Conservation (phyloP, 2,113 vertebrate genomes). For the Rhynchomys soricoides region DNA sequence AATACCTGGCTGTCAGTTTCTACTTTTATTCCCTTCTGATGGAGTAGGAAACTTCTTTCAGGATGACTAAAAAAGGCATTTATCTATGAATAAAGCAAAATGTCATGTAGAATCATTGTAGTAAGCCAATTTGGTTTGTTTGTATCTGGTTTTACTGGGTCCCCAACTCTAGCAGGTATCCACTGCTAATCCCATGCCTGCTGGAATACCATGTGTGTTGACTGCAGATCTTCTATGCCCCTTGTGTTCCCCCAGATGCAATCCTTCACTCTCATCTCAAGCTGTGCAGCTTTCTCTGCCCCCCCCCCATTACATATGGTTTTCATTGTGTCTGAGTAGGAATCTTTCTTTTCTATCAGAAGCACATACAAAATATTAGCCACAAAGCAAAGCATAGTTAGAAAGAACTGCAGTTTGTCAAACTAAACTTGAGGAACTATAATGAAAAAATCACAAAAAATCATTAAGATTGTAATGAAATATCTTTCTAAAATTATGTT, state of each 20-base stretch:
- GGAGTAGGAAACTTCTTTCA: neutral
- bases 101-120: neutral
- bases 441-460: neutral
- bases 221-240: rapidly evolving
- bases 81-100: neutral
- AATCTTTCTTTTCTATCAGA: neutral
- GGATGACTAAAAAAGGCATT: neutral
- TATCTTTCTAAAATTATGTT: constrained; percentile 8
- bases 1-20: neutral
- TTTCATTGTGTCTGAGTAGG: neutral
- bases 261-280: neutral
- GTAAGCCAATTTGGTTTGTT: neutral
- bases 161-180: neutral
- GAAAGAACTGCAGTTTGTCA: neutral
- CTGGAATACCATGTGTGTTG: neutral
- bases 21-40: neutral
- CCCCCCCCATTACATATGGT: neutral
- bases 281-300: neutral
- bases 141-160: neutral
- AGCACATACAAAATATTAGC: neutral
- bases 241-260: neutral
- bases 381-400: constrained; percentile 27
- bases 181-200: neutral
- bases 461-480: constrained; percentile 10
- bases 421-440: neutral